Percentiles rank a stretch among this genome's conserved stretches.
phyloP scores from a whole-genome alignment of 1,140 invertebrate genomes.

The Idris sp. region DNA sequence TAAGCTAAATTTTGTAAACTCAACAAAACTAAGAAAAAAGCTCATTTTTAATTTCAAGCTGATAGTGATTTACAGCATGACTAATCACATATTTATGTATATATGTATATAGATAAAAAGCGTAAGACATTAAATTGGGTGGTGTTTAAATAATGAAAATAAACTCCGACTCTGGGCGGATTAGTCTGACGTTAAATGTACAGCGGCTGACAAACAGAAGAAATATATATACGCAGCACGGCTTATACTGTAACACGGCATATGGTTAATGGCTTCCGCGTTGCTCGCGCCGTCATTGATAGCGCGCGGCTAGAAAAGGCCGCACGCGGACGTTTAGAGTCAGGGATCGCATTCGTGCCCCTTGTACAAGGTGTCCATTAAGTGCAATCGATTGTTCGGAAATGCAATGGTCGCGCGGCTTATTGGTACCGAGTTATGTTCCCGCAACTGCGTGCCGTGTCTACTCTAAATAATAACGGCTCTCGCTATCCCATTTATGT shows the following conservation, averaged over 20 bases:
- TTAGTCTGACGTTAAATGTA: conserved; percentile 51
- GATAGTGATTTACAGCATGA: conserved; percentile 37
- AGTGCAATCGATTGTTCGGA: conserved; percentile 51
- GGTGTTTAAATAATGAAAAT: conserved; percentile 41
- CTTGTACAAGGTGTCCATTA: conserved; percentile 60
- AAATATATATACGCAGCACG: conserved; percentile 42
- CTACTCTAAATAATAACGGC: conserved; percentile 37
- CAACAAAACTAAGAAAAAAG: too few relatives aligned
- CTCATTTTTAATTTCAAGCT: too few relatives aligned
- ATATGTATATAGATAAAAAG: too few relatives aligned
- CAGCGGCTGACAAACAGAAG: conserved; percentile 55
- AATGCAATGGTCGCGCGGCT: conserved; percentile 29
- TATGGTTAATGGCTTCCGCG: conserved; percentile 74
- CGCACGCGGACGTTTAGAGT: conserved; percentile 58
- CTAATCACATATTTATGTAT: conserved; percentile 32
- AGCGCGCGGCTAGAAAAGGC: conserved; percentile 59
- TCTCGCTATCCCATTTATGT: conserved; percentile 5
- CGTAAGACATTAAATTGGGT: conserved; percentile 31
- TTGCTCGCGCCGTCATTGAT: conserved; percentile 70
- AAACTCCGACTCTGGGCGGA: conserved; percentile 43
- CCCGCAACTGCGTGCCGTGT: conserved; percentile 28
- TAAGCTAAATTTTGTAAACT: too few relatives aligned
- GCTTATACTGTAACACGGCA: conserved; percentile 56
- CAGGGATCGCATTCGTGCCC: conserved; percentile 66
- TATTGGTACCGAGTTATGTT: conserved; percentile 29